Percentiles rank a stretch among this genome's conserved stretches.
phyloP scores from a whole-genome alignment of 2,113 vertebrate species.

The Marmota monax region DNA sequence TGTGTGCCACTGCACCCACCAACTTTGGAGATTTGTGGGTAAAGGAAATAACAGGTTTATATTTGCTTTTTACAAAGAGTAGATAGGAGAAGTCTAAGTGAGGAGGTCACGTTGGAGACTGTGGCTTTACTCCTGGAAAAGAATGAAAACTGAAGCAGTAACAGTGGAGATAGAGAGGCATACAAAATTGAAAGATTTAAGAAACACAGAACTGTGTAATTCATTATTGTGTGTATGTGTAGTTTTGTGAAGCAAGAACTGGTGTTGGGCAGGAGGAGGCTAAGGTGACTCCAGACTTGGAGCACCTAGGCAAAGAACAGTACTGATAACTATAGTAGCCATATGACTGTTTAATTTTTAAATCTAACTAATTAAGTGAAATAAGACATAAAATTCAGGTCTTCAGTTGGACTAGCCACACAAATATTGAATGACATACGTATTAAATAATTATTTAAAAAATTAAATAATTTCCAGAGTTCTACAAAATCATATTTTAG shows the following conservation, averaged over 20 bases:
- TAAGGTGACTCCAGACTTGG: background rate
- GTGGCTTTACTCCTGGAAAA: background rate
- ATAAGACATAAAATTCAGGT: no score
- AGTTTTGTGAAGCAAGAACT: background rate
- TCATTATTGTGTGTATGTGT: background rate
- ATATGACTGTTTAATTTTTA: background rate
- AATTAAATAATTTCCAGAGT: no score
- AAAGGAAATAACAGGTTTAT: background rate
- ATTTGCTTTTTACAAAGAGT: conserved; percentile 27
- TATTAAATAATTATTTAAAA: no score
- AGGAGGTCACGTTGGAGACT: background rate
- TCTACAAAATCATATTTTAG: no score
- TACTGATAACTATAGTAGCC: background rate
- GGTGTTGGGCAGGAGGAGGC: background rate
- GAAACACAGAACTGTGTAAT: background rate
- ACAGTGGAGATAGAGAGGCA: background rate
- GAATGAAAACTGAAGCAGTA: background rate
- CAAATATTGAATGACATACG: no score
- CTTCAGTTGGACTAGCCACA: no score
- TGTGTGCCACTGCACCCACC: no score
- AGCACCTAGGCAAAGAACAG: background rate
- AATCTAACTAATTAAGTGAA: background rate
- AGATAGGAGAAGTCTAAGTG: background rate
- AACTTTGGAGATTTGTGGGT: background rate
- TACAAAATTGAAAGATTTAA: background rate